These are phyloP conservation scores for Psilopsiagon aurifrons DNA, from an alignment of 2,113 vertebrate species.

Conservation along the genomic window DNA sequence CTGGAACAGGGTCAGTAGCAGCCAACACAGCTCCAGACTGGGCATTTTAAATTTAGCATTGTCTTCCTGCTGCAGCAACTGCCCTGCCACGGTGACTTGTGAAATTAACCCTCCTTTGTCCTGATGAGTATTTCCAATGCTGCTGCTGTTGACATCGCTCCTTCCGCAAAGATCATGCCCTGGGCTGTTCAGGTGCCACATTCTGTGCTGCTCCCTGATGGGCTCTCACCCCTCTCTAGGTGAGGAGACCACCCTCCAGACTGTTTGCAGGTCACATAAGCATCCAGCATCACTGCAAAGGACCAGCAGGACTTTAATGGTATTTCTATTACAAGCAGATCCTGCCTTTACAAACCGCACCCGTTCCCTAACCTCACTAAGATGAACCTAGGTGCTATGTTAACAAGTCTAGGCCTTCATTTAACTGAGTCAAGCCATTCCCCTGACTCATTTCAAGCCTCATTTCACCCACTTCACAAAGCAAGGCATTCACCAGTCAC, in stretches of 20 bases:
- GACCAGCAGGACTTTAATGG: neutral
- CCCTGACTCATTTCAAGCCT: neutral
- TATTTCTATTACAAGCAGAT: neutral
- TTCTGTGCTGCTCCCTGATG: neutral
- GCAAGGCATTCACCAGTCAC: accelerated
- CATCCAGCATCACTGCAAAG: neutral
- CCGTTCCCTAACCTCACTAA: neutral
- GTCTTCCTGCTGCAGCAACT: neutral
- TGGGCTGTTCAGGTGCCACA: accelerated
- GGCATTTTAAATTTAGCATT: neutral
- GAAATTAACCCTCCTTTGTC: neutral
- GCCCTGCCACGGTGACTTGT: neutral
- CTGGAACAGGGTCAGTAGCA: neutral
- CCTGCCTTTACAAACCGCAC: neutral
- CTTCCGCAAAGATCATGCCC: accelerated
- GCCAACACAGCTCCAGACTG: neutral
- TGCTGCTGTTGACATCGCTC: accelerated
- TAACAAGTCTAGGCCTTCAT: neutral
- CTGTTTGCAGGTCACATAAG: neutral
- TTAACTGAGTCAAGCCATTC: neutral
- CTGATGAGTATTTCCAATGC: neutral
- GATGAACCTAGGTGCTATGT: neutral
- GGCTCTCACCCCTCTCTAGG: neutral
- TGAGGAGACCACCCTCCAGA: accelerated
- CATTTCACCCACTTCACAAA: neutral